Base-by-base conservation (phyloP, 2,888 invertebrate genomes). In the Euspilapteryx auroguttella region DNA sequence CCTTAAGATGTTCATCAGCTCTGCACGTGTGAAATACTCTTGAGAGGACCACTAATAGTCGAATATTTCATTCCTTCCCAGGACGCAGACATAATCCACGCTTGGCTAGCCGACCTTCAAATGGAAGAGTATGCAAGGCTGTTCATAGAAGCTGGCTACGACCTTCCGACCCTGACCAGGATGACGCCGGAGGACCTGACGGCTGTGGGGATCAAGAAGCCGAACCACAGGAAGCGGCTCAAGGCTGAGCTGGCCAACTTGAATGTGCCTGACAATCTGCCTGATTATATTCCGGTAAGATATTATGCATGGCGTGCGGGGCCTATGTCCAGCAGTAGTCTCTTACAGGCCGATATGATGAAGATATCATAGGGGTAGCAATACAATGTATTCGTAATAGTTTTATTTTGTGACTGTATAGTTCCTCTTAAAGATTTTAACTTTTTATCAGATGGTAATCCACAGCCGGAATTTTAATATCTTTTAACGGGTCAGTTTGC, bases 131-230 rank as follows among this genome's bases (percentile, higher is more conserved):
- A 98, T 73, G 91, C 92, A 39, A 85, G 89, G 26, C 81, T 95
- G 32, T 98, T 99, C 66, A 83, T 93, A 36, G 86, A 90, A 23
- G 95, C 97, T 9, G 98, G 98, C 21, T 99, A 99, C 62, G 98
- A 99, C 75, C 84, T 99, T 73, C 89, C 94, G 14, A 98, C 98
- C 2, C 94, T 98, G 49, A 92, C 96, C n/a, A 82, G 96, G 43
- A 97, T 98, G 95, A 99, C 98, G 9, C 98, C 99, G 1, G 97
- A 98, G 73, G 94, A 89, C 75, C 80, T 89, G 44, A 89, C 89
- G 25, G 89, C 88, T 29, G 87, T 89, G 49, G 89, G 89, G 45
- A 95, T 99, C 44, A 96, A 95, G 55, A 96, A 97, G 68, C 98
- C 99, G 21, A 91, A 93, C 58, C 97, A 98, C 65, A 82, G 98